A percentile compares a stretch with the other conserved stretches of the same genome.
phyloP scores from a whole-genome alignment of 2,888 invertebrate species.

The Drosophila atroscutellata region DNA sequence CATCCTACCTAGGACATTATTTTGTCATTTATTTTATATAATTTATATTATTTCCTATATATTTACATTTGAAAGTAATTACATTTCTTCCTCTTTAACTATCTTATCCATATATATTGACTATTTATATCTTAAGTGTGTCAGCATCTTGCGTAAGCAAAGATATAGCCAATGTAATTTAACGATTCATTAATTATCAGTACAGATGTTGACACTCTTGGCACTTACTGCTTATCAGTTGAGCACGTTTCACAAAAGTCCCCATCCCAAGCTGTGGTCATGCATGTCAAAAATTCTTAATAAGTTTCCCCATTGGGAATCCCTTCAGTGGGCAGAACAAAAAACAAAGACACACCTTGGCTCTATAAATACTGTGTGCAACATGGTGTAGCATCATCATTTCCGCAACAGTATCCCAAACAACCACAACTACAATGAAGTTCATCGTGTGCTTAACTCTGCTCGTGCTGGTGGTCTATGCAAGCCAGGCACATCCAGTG shows the following conservation, averaged over 20 bases:
- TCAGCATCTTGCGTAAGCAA: background rate
- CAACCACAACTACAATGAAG: conserved; percentile 41
- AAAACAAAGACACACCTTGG: background rate
- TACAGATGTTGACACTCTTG: background rate
- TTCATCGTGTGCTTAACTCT: conserved; percentile 21
- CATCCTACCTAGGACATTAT: background rate
- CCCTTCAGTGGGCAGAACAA: conserved; percentile 9
- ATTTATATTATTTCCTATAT: background rate
- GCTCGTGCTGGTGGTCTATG: conserved; percentile 18
- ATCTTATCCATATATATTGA: background rate
- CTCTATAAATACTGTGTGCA: conserved; percentile 29
- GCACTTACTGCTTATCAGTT: background rate
- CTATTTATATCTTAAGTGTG: background rate
- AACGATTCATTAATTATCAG: background rate
- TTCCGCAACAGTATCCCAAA: background rate
- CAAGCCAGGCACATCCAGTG: conserved; percentile 37
- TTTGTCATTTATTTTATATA: background rate
- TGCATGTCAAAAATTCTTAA: background rate
- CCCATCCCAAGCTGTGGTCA: conserved; percentile 8
- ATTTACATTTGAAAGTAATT: background rate
- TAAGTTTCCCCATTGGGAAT: conserved; percentile 24
- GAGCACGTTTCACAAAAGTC: conserved; percentile 18
- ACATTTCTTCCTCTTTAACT: background rate
- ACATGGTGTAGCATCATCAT: background rate
- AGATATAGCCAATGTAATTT: background rate